phyloP scores from a whole-genome alignment of 2,888 invertebrate genomes.

The Polymixis flavicincta region DNA sequence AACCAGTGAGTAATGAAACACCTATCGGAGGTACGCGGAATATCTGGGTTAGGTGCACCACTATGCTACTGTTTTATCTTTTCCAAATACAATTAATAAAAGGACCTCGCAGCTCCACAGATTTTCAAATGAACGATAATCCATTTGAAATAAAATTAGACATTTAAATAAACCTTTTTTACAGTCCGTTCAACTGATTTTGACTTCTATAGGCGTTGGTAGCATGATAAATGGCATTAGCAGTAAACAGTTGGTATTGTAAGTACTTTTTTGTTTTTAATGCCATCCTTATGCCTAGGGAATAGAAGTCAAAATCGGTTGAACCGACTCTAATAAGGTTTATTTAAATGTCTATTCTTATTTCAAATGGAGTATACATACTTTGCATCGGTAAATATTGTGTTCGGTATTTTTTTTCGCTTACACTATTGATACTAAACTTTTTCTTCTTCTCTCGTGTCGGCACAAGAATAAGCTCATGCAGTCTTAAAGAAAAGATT shows the following conservation, averaged over 20 bases:
- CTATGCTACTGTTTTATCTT: not conserved
- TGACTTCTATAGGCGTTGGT: too few species aligned
- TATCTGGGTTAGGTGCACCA: not conserved
- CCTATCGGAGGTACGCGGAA: not conserved
- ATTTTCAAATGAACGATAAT: not conserved
- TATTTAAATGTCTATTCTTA: too few species aligned
- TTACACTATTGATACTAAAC: slow-evolving; percentile 4
- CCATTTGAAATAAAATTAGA: too few species aligned
- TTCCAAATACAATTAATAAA: not conserved
- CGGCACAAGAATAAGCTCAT: slow-evolving; percentile 1
- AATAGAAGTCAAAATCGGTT: too few species aligned
- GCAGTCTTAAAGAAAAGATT: slow-evolving; percentile 29
- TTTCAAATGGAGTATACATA: too few species aligned
- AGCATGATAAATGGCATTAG: too few species aligned
- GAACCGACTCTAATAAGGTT: too few species aligned
- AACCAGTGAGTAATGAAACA: not conserved
- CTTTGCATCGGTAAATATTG: not conserved
- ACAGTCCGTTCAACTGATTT: too few species aligned
- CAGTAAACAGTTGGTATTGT: too few species aligned
- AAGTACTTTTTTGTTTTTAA: too few species aligned
- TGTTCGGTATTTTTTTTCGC: not conserved
- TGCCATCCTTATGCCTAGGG: too few species aligned
- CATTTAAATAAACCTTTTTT: too few species aligned
- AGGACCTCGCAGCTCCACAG: not conserved
- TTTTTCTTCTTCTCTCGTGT: slow-evolving; percentile 44